Base-by-base conservation (phyloP, 2,797 vertebrate species). In the Rhinatrema bivittatum region DNA sequence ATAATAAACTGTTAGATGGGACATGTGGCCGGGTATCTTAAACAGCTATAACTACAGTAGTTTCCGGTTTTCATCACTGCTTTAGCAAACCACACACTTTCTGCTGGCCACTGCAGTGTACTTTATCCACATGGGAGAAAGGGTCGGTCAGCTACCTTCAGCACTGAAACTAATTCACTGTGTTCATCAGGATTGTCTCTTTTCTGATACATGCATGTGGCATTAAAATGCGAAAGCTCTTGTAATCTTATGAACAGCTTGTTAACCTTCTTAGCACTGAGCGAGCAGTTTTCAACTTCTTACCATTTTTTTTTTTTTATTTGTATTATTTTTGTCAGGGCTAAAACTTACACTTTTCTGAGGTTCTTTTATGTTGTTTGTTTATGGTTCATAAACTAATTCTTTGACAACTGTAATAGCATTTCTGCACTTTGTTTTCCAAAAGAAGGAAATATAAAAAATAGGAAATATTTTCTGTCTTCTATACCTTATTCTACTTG, bases 51-150 rank as follows among this genome's bases (percentile, higher is more conserved):
- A 66, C 56, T 48, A 48, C 12, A 10, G 63, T 70, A 70, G 49
- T 62, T 60, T 46, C 65, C 67, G 28, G 16, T 63, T 74, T 49
- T 57, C 59, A 45, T 62, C 71, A 67, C 73, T 26, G 72, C 79
- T 84, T 72, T 64, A 65, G 72, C 70, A 35, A 38, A 70, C 65
- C 74, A 66, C 36, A 37, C 68, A 76, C 71, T 36, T 60, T 57
- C 60, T 55, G 56, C 68, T 62, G 64, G 70, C 70, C 73, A 58
- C 72, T 73, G 68, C 76, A 78, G 78, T 80, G 71, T 72, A 82
- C 73, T 61, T 73, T 75, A 55, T 39, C 42, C 61, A 44, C n/a
- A 58, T 9, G 54, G 62, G 56, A 61, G 60, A 63, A 49, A 56
- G 64, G 59, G 53, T 60, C 60, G 49, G 55, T 59, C 46, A 36